phyloP scores from a whole-genome alignment of 2,113 vertebrate species.

The Uria lomvia region DNA sequence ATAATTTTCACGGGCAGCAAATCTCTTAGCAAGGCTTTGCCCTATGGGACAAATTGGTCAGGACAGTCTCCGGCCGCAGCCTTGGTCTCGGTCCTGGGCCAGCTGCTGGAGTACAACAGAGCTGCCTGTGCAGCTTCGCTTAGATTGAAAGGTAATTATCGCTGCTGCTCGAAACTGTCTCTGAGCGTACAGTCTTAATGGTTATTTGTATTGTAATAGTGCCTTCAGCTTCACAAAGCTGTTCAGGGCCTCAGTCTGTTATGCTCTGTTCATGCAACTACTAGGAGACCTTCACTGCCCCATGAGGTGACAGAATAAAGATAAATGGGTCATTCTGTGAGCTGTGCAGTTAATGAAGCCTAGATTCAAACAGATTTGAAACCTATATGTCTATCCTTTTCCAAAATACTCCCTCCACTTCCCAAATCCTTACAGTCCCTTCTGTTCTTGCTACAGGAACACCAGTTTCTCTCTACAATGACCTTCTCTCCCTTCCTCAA shows the following conservation, averaged over 20 bases:
- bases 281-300: background rate
- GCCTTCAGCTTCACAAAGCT: background rate
- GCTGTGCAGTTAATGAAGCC: background rate
- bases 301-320: background rate
- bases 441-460: background rate
- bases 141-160: background rate
- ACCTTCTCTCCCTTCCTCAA: background rate
- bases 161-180: background rate
- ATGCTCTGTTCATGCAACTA: background rate
- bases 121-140: background rate
- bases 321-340: background rate
- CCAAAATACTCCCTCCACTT: background rate
- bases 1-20: background rate
- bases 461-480: background rate
- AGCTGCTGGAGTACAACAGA: fast-evolving
- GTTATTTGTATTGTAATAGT: background rate
- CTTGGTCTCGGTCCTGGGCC: fast-evolving
- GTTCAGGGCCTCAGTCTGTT: background rate
- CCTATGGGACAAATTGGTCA: fast-evolving
- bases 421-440: background rate
- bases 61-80: background rate
- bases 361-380: background rate
- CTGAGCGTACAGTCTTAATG: background rate
- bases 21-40: background rate
- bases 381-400: background rate